A percentile compares a stretch with the other conserved stretches of the same genome.
These are phyloP conservation scores for Drosophila anceps DNA, from an alignment of 2,888 invertebrate species.

Conservation along the genomic window DNA sequence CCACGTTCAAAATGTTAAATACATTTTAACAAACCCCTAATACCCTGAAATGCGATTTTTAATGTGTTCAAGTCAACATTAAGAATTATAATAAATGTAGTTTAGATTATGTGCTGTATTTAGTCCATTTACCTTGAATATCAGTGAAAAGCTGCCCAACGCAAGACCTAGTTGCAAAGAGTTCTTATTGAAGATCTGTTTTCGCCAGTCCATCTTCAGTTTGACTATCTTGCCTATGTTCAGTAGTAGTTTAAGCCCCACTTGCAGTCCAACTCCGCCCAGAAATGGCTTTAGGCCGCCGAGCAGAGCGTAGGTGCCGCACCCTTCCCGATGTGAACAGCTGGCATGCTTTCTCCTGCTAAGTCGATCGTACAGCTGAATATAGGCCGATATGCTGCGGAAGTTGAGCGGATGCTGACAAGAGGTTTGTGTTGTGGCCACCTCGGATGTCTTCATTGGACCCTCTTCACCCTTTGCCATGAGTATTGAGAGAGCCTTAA, in stretches of 20 bases:
- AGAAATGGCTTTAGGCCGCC: conserved; percentile 87
- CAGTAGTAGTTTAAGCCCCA: conserved; percentile 87
- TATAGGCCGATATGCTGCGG: conserved; percentile 47
- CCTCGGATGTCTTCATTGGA: conserved; percentile 33
- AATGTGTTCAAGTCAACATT: neutral
- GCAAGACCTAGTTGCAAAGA: conserved; percentile 88
- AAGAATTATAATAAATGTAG: neutral
- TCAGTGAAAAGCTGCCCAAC: conserved; percentile 88
- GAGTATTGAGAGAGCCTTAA: conserved; percentile 87
- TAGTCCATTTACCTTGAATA: conserved; percentile 88
- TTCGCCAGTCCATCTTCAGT: conserved; percentile 86
- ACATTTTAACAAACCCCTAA: neutral
- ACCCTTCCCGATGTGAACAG: conserved; percentile 88
- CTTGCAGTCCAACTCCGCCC: conserved; percentile 88
- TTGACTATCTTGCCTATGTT: conserved; percentile 86
- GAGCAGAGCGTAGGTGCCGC: conserved; percentile 86
- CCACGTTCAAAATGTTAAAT: neutral
- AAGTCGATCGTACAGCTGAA: conserved; percentile 70
- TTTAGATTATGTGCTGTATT: too few relatives aligned
- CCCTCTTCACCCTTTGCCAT: conserved; percentile 88
- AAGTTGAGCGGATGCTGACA: conserved; percentile 40
- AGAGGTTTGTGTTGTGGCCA: conserved; percentile 21
- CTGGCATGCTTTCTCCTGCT: conserved; percentile 82
- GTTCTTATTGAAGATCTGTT: conserved; percentile 86
- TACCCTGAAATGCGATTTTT: neutral